A percentile compares a stretch with the other conserved stretches of the same genome.
These are phyloP conservation scores for Siniperca undulata DNA, from an alignment of 2,797 vertebrate species.

Conservation along the genomic window DNA sequence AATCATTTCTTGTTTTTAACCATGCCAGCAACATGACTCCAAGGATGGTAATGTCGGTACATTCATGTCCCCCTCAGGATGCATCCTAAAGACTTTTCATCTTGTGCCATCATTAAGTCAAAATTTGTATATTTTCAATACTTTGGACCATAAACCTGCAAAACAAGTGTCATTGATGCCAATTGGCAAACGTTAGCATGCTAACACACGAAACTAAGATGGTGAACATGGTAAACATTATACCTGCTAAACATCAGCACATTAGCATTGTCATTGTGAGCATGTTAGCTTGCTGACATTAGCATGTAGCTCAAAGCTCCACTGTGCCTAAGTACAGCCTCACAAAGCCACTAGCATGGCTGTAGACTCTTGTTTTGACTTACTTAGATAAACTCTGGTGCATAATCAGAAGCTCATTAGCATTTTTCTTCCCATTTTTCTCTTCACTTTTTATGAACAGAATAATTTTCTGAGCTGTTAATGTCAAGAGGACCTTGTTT, in stretches of 20 bases:
- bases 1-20: not conserved
- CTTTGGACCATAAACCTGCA: not conserved
- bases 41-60: not conserved
- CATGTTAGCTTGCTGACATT: not conserved
- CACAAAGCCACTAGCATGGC: not conserved
- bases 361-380: not conserved
- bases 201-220: not conserved
- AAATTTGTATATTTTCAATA: not conserved
- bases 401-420: slow-evolving; percentile 19
- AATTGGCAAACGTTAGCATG: not conserved
- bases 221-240: not conserved
- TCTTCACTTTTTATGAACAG: not conserved
- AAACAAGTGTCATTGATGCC: not conserved
- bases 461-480: slow-evolving; percentile 8
- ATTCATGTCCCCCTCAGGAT: not conserved
- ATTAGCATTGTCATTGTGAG: not conserved
- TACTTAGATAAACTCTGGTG: not conserved
- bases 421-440: slow-evolving; percentile 13
- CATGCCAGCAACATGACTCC: not conserved
- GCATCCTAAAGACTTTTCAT: too few species aligned
- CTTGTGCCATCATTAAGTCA: not conserved
- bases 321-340: not conserved
- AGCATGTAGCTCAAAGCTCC: slow-evolving; percentile 8
- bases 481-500: slow-evolving; percentile 11
- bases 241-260: not conserved